phyloP scores from a whole-genome alignment of 2,888 invertebrate genomes.

The Hirtodrosophila confusa region DNA sequence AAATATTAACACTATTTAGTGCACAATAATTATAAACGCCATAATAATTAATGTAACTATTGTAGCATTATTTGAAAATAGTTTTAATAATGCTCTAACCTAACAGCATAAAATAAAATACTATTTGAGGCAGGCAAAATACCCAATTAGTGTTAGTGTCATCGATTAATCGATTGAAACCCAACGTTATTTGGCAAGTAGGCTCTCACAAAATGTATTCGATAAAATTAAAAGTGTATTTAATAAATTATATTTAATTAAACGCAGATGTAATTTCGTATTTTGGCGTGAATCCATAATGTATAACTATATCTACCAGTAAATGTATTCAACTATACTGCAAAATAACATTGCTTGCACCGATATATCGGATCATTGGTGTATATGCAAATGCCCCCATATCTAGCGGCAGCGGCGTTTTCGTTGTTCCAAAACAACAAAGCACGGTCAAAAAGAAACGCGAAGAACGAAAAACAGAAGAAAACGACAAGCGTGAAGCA shows the following conservation, averaged over 20 bases:
- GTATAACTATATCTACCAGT: neutral
- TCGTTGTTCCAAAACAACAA: constrained; percentile 65
- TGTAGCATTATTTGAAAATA: too few relatives aligned
- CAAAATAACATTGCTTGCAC: constrained; percentile 24
- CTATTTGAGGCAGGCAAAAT: too few relatives aligned
- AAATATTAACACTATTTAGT: neutral
- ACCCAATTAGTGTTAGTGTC: neutral
- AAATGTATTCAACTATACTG: neutral
- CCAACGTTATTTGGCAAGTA: neutral
- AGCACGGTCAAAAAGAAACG: constrained; percentile 32
- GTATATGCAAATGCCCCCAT: constrained; percentile 28
- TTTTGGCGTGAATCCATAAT: neutral
- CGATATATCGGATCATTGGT: constrained; percentile 19
- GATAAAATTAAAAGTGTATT: neutral
- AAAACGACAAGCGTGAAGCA: constrained; percentile 26
- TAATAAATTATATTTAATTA: neutral
- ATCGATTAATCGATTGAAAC: neutral
- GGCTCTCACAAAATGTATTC: constrained; percentile 1
- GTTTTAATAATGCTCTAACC: too few relatives aligned
- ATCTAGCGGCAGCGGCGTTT: constrained; percentile 61
- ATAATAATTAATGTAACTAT: too few relatives aligned
- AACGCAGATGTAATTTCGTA: neutral
- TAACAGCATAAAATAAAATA: too few relatives aligned
- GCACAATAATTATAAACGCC: too few relatives aligned
- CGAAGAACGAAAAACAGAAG: constrained; percentile 24